Conservation (phyloP, 1,140 invertebrate species). For the Drosophila erecta region DNA sequence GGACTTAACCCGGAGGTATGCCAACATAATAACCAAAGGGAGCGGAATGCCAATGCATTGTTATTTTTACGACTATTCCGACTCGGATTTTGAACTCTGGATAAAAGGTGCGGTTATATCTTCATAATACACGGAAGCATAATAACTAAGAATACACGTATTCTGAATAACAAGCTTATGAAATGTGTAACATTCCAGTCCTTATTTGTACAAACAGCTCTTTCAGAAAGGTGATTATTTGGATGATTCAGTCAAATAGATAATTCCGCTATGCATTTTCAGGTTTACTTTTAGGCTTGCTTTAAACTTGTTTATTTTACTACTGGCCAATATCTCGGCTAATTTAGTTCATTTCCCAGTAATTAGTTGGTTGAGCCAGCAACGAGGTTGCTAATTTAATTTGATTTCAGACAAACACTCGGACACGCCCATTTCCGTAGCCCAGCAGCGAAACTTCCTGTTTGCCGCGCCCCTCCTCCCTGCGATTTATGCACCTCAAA, state of each 20-base stretch:
- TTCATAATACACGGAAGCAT: neutral
- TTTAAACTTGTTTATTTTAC: too few species aligned
- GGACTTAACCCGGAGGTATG: slow-evolving; percentile 40
- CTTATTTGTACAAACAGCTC: too few species aligned
- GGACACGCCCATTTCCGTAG: slow-evolving; percentile 14
- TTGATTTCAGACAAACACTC: slow-evolving; percentile 18
- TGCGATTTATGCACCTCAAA: slow-evolving; percentile 31
- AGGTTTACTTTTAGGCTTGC: too few species aligned
- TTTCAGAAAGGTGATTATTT: too few species aligned
- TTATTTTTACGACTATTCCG: slow-evolving; percentile 28
- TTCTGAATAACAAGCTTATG: too few species aligned
- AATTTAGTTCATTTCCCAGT: slow-evolving; percentile 28
- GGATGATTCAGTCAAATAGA: too few species aligned
- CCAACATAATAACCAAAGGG: slow-evolving; percentile 44
- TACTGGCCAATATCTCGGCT: neutral
- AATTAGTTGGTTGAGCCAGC: slow-evolving; percentile 17
- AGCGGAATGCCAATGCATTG: slow-evolving; percentile 46
- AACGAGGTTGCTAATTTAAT: slow-evolving; percentile 23
- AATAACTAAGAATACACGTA: neutral
- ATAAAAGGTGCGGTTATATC: slow-evolving; percentile 17
- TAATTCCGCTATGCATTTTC: too few species aligned
- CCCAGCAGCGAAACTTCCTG: slow-evolving; percentile 2
- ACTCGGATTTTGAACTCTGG: slow-evolving; percentile 6
- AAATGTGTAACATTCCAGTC: too few species aligned
- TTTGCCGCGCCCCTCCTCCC: neutral